Evolutionary conservation across 1,140 invertebrate genomes (phyloP), one percentile per base, ranked within the genome.

Genomic region (Meteorus sp.): DNA sequence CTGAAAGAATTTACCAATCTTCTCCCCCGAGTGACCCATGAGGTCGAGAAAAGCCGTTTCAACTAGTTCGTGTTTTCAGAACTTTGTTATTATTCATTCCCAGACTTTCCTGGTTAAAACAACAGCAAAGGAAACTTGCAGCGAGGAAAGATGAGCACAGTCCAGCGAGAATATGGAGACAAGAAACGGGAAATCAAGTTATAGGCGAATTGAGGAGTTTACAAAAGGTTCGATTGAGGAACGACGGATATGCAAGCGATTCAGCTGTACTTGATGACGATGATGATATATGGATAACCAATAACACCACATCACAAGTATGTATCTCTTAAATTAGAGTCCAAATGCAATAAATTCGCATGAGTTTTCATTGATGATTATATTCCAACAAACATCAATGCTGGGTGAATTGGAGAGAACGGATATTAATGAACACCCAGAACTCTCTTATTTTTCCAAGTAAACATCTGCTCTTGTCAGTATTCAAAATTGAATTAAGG

Each of bases 191-290:
- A 73, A 82, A 82, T 44, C 77, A 83, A 15, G 78, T 88, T 51
- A 77, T 88, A 56, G 82, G 81, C 0, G 86, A 88, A 67, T 75
- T 88, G 13, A 78, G 83, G 15, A 82, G 73, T 45, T 76, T 85
- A 15, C 85, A 86, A 62, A 75, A 76, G 11, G 76, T 79, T n/a
- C 77, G 83, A 35, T 55, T 77, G 55, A 73, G 78, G 47, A 71
- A 78, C 56, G 87, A 89, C 64, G 88, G 89, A 3, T 91, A 90
- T 69, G 87, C 88, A 1, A 90, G 88, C 66, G 89, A 91, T 68
- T 90, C 88, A 1, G 90, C 88, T 5, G 85, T 89, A 1, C 86
- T 90, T 58, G 86, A 88, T 37, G 88, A 89, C 65, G 87, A 89
- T 20, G 76, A 78, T 29, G 77, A 80, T 48, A 48, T 64, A 0